phyloP scores from a whole-genome alignment of 2,113 vertebrate species.

The Istiophorus platypterus region DNA sequence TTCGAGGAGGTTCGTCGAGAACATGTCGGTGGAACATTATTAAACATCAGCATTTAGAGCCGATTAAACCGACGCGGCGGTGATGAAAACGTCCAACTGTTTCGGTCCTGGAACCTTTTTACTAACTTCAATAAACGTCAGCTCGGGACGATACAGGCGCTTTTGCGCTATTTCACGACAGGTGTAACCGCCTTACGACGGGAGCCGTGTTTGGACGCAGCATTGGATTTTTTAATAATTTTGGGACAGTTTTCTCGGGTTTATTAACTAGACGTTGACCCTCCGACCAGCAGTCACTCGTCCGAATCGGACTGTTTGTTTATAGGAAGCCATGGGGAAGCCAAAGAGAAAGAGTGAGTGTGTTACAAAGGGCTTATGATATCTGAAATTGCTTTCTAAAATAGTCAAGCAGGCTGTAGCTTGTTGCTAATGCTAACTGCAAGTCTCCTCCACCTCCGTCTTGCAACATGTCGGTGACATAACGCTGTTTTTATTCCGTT shows the following conservation, averaged over 20 bases:
- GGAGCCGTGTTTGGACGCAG: conserved; percentile 29
- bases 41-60: background rate
- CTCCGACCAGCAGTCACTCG: background rate
- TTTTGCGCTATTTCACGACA: conserved; percentile 72
- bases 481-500: background rate
- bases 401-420: conserved; percentile 15
- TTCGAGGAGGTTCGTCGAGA: too few species aligned
- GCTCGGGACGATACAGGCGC: accelerated
- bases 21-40: background rate
- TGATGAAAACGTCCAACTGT: accelerated
- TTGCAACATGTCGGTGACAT: background rate
- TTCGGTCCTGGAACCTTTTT: background rate
- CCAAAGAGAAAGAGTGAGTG: conserved; percentile 85
- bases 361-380: conserved; percentile 16
- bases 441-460: background rate
- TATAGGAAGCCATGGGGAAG: conserved; percentile 80
- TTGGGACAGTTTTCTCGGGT: accelerated
- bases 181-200: background rate
- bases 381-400: background rate
- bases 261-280: background rate
- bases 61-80: background rate
- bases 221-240: conserved; percentile 71
- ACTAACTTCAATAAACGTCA: background rate
- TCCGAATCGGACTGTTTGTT: background rate
- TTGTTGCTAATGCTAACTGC: conserved; percentile 68